Base-by-base conservation (phyloP, 2,113 vertebrate species). In the Oostethus manadensis region DNA sequence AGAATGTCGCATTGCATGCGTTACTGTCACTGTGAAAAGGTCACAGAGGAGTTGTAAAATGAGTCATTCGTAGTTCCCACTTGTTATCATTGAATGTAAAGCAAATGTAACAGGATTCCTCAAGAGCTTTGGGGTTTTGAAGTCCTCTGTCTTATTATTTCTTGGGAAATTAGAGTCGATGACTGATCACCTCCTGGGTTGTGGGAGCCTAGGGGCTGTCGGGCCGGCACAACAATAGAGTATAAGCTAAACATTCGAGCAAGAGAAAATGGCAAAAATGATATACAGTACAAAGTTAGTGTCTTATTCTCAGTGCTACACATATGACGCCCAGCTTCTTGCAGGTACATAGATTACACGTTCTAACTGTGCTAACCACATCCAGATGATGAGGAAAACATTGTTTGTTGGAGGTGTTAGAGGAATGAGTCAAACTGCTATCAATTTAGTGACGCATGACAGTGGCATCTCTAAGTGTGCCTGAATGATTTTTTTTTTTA, bases 121-220 rank as follows among this genome's bases (percentile, higher is more conserved):
- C 8, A 4, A 54, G n/a, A 51, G 48, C 73, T 69, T 58, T 13
- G 38, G 26, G 48, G 61, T 71, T 53, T 47, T 33, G 47, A 59
- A 66, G 78, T 79, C 40, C 23, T 47, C 53, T 47, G 22, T 29
- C 51, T 60, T 56, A 68, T 80, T 56, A 68, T 79, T 66, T 67
- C 68, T 62, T 60, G n/a, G 72, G 70, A 67, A 54, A 64, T 66
- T 59, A 68, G 68, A 60, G 26, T 23, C 46, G 23, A 64, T 33
- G 74, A 80, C 18, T 1, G 56, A 69, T 77, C 56, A 15, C 43
- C 62, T 58, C 22, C 22, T 55, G 64, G 47, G 21, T 20, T 57
- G 16, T 22, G 26, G 40, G 16, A 38, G 10, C 10, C n/a, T 13
- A 29, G 21, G 33, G 11, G 18, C 18, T 7, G 0, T 11, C 26